These are phyloP conservation scores for Brachycybe producta DNA, from an alignment of 2,888 invertebrate genomes.

Conservation along the genomic window DNA sequence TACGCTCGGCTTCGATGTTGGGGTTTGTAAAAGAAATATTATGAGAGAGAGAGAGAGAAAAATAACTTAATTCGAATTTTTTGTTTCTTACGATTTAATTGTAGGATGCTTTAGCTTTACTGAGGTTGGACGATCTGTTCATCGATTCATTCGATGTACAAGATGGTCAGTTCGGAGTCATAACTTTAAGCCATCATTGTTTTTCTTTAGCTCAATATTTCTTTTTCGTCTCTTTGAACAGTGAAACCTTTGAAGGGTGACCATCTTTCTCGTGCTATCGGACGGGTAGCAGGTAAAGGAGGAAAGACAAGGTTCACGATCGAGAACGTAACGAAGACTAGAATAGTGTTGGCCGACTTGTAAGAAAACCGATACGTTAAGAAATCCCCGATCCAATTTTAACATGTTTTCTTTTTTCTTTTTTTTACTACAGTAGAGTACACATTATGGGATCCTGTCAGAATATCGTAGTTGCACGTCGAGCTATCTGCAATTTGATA, in stretches of 20 bases:
- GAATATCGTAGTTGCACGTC: slow-evolving; percentile 85
- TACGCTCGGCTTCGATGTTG: slow-evolving; percentile 88
- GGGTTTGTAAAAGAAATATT: slow-evolving; percentile 33
- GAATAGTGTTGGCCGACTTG: slow-evolving; percentile 88
- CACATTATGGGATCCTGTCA: slow-evolving; percentile 95
- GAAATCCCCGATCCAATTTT: background rate
- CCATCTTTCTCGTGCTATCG: slow-evolving; percentile 88
- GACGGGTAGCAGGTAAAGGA: slow-evolving; percentile 93
- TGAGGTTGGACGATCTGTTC: slow-evolving; percentile 91
- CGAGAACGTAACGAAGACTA: slow-evolving; percentile 95
- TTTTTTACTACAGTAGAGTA: slow-evolving; percentile 51
- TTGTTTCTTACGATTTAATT: slow-evolving; percentile 18
- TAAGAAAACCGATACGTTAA: slow-evolving; percentile 20
- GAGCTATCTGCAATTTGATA: slow-evolving; percentile 91
- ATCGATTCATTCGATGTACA: slow-evolving; percentile 93
- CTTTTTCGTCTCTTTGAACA: slow-evolving; percentile 24
- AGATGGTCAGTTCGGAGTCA: slow-evolving; percentile 45
- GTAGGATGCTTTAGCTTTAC: slow-evolving; percentile 76
- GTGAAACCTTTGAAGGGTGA: slow-evolving; percentile 91
- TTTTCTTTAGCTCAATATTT: background rate
- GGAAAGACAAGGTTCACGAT: slow-evolving; percentile 96
- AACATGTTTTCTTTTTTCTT: slow-evolving; percentile 5
- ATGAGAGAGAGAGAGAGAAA: too few species aligned
- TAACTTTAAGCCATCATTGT: slow-evolving; percentile 15
- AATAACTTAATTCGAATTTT: too few species aligned